phyloP scores from a whole-genome alignment of 2,888 invertebrate genomes.

The Andricus quercusramuli region DNA sequence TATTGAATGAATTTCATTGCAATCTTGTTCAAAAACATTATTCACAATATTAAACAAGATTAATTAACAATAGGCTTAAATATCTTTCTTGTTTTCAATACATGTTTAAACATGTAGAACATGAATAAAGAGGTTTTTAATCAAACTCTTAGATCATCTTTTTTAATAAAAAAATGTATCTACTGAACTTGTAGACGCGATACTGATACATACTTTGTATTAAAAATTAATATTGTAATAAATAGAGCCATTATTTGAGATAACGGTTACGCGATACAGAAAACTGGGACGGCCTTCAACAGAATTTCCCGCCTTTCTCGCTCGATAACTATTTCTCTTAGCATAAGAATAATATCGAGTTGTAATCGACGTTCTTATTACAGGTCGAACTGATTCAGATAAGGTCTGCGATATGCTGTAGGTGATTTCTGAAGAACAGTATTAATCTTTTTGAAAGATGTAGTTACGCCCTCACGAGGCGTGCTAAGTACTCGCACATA shows the following conservation, averaged over 20 bases:
- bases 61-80: too few species aligned
- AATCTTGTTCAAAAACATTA: too few species aligned
- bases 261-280: not conserved
- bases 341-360: constrained; percentile 19
- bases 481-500: not conserved
- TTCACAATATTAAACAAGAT: too few species aligned
- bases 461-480: not conserved
- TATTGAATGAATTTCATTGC: too few species aligned
- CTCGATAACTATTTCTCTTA: constrained; percentile 13
- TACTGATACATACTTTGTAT: too few species aligned
- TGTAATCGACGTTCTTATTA: constrained; percentile 11
- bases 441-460: not conserved
- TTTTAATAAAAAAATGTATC: too few species aligned
- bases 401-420: not conserved
- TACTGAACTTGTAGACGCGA: too few species aligned
- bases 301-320: constrained; percentile 35
- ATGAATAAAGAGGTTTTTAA: too few species aligned
- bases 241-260: not conserved
- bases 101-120: too few species aligned
- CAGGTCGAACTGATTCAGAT: constrained; percentile 21
- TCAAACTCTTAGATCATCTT: too few species aligned
- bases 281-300: constrained; percentile 24
- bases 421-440: not conserved
- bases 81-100: too few species aligned
- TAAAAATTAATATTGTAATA: not conserved